These are phyloP conservation scores for Siniperca obscura DNA, from an alignment of 2,797 vertebrate genomes.

Conservation along the genomic window DNA sequence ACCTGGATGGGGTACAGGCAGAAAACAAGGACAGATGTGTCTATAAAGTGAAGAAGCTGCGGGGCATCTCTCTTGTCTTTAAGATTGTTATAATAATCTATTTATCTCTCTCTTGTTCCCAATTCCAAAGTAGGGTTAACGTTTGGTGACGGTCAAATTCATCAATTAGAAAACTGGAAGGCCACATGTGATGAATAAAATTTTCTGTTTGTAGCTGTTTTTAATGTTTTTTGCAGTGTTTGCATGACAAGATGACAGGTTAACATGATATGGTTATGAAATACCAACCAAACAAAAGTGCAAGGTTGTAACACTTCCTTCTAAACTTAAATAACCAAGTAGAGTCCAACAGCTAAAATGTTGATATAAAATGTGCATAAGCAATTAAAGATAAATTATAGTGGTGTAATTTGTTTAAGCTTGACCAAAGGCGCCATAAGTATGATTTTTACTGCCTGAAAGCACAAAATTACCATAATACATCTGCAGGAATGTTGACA, in stretches of 20 bases:
- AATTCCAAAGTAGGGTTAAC: conserved; percentile 48
- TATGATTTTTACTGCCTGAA: conserved; percentile 42
- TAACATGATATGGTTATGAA: conserved; percentile 51
- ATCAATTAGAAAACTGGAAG: conserved; percentile 63
- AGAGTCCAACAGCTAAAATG: conserved; percentile 33
- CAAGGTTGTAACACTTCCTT: conserved; percentile 39
- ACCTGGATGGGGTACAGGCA: conserved; percentile 62
- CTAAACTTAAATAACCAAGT: conserved; percentile 22
- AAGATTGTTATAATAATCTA: conserved; percentile 39
- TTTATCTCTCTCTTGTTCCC: conserved; percentile 61
- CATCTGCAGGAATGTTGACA: conserved; percentile 66
- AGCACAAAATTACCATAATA: conserved; percentile 51
- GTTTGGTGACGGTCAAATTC: conserved; percentile 54
- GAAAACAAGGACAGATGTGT: conserved; percentile 78
- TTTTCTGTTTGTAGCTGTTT: conserved; percentile 38
- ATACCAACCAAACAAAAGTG: conserved; percentile 43
- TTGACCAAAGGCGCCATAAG: conserved; percentile 37
- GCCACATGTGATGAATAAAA: conserved; percentile 55
- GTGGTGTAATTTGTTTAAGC: conserved; percentile 52
- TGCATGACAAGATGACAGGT: conserved; percentile 52
- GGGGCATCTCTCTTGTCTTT: conserved; percentile 59
- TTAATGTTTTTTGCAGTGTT: conserved; percentile 64
- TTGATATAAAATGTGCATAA: conserved; percentile 46
- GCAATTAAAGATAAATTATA: conserved; percentile 51
- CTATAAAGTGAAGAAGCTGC: conserved; percentile 63